phyloP scores from a whole-genome alignment of 2,888 invertebrate species.

The Nysson spinosus region DNA sequence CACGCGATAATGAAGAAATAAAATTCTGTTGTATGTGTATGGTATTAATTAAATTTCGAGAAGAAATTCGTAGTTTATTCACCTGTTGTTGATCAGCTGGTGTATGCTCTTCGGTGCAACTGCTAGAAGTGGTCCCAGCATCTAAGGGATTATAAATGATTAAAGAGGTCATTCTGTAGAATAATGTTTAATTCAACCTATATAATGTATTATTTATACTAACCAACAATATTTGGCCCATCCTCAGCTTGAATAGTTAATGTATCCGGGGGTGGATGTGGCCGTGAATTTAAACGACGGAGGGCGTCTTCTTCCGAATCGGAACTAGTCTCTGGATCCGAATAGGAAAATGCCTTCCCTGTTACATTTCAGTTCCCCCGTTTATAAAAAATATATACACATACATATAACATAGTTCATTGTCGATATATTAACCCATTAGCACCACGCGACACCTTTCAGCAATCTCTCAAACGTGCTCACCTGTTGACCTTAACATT shows the following conservation, averaged over 20 bases:
- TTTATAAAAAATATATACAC: background rate
- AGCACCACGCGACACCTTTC: too few species aligned
- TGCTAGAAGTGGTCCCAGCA: slow-evolving; percentile 63
- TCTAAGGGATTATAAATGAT: too few species aligned
- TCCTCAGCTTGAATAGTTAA: slow-evolving; percentile 78
- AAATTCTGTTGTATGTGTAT: too few species aligned
- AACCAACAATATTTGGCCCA: slow-evolving; percentile 71
- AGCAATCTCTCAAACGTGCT: too few species aligned
- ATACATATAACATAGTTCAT: too few species aligned
- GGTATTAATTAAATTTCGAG: too few species aligned
- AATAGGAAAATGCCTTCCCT: slow-evolving; percentile 82
- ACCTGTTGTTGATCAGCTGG: slow-evolving; percentile 65
- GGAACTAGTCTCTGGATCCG: slow-evolving; percentile 84
- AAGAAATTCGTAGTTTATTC: background rate
- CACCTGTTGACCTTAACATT: too few species aligned
- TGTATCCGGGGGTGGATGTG: slow-evolving; percentile 71
- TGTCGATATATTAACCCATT: too few species aligned
- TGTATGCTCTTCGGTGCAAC: slow-evolving; percentile 68
- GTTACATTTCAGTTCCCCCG: slow-evolving; percentile 30
- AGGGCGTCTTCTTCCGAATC: slow-evolving; percentile 87
- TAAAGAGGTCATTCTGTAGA: background rate
- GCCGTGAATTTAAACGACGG: slow-evolving; percentile 78
- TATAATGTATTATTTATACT: slow-evolving; percentile 23
- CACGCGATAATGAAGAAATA: background rate
- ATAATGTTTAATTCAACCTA: background rate